These are phyloP conservation scores for Theodoxus fluviatilis DNA, from an alignment of 2,888 invertebrate genomes.

Conservation along the genomic window DNA sequence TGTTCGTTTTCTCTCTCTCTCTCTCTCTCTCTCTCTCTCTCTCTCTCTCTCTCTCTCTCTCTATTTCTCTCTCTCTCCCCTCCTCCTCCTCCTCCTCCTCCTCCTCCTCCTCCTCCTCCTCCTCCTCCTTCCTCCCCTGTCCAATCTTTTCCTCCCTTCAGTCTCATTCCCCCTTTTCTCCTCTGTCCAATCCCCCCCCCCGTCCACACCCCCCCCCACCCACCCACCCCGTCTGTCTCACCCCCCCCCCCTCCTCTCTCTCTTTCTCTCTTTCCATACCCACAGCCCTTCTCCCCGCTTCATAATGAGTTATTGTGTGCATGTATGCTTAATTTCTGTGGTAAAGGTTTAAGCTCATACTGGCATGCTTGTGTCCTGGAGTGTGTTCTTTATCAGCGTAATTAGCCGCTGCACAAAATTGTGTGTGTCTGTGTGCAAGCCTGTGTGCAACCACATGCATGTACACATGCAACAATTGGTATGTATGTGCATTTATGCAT, in stretches of 20 bases:
- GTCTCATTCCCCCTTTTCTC: constrained; percentile 4
- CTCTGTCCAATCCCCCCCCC: not conserved
- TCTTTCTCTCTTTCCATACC: not conserved
- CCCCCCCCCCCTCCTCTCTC: not conserved
- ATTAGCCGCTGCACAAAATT: too few species aligned
- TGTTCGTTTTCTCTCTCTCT: not conserved
- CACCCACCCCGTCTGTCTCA: not conserved
- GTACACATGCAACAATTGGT: too few species aligned
- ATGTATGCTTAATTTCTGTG: too few species aligned
- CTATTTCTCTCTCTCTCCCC: constrained; percentile 26
- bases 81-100: not conserved
- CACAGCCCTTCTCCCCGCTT: too few species aligned
- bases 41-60: constrained; percentile 28
- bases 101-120: not conserved
- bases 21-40: constrained; percentile 24
- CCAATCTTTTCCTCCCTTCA: constrained; percentile 17
- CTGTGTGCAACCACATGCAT: too few species aligned
- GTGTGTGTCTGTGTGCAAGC: too few species aligned
- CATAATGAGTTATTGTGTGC: too few species aligned
- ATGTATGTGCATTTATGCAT: too few species aligned
- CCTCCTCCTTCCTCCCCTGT: not conserved
- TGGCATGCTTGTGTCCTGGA: too few species aligned
- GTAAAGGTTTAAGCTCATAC: too few species aligned
- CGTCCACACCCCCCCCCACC: constrained; percentile 1
- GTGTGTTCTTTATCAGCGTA: too few species aligned